A percentile compares a stretch with the other conserved stretches of the same genome.
phyloP scores from a whole-genome alignment of 2,888 invertebrate species.

The Eupithecia dodoneata region DNA sequence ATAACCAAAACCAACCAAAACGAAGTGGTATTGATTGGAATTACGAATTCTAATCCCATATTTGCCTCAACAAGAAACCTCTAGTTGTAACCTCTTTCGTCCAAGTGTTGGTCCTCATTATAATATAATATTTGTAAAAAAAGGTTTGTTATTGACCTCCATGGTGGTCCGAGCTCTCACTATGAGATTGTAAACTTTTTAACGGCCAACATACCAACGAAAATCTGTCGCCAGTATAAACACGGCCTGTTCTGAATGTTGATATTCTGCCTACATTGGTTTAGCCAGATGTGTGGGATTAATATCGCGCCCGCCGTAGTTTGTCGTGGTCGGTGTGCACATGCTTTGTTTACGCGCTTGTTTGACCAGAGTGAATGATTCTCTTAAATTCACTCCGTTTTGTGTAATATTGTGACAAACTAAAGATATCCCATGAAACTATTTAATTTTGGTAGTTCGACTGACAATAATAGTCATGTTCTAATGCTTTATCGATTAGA shows the following conservation, averaged over 20 bases:
- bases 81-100: background rate
- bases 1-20: background rate
- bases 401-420: slow-evolving; percentile 10
- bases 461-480: no score
- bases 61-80: background rate
- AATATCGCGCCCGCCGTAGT: slow-evolving; percentile 27
- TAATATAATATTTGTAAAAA: background rate
- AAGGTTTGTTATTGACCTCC: background rate
- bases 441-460: no score
- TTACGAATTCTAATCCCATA: background rate
- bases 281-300: slow-evolving; percentile 29
- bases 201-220: background rate
- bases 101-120: background rate
- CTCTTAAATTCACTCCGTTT: background rate
- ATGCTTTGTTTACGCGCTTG: slow-evolving; percentile 26
- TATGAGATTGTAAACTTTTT: background rate
- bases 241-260: background rate
- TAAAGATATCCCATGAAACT: no score
- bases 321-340: slow-evolving; percentile 26
- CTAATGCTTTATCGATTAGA: no score
- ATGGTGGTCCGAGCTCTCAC: background rate
- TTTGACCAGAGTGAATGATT: slow-evolving; percentile 16
- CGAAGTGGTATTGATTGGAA: background rate
- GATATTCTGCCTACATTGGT: slow-evolving; percentile 33
- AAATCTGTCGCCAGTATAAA: slow-evolving; percentile 2